Evolutionary conservation across 2,888 invertebrate species (phyloP), one percentile per base, ranked within the genome.

Genomic region (Eurytoma adleriae): DNA sequence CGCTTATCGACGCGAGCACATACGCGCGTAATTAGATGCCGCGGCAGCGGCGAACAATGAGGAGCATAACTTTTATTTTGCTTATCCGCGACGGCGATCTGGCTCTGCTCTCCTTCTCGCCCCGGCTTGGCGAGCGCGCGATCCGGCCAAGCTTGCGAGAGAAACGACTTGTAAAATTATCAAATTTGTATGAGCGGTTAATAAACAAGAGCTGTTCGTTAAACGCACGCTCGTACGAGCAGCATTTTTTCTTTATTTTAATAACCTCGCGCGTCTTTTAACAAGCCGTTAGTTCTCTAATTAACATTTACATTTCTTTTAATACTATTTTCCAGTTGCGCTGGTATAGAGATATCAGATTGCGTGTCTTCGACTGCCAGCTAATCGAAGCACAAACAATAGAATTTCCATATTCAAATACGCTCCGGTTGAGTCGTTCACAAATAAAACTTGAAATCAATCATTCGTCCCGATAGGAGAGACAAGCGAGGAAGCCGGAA

Each of bases 11-110:
- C 80, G 81, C 83, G 82, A 67, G 71, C 78, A 80, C 83, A 86
- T 84, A 84, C 87, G 86, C 52, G 86, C 86, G 87, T 89, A 90
- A 90, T 90, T 89, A 89, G 87, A 88, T 88, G 87, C 87, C 86
- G 84, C 85, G 83, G 83, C 27, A 40, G 10, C 40, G 40, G 82
- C 85, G 88, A 89, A 90, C 89, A 90, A 90, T 89, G 87, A 88
- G 88, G 87, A 87, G 86, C 86, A 85, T 87, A 88, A 88, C 85
- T 89, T 90, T 90, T 89, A 90, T 89, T 89, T 86, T 85, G 86
- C 87, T 89, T 90, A 90, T 90, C 89, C 83, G 80, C 76, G 83
- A 81, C 81, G 85, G 76, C 81, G 85, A 89, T 90, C 90, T 88
- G 4, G 52, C 64, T 40, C 40, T 61, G 61, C 73, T 66, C 66